Evolutionary conservation across 2,113 vertebrate species (phyloP), one percentile per base, ranked within the genome.

Genomic region (Sebastes fasciatus): DNA sequence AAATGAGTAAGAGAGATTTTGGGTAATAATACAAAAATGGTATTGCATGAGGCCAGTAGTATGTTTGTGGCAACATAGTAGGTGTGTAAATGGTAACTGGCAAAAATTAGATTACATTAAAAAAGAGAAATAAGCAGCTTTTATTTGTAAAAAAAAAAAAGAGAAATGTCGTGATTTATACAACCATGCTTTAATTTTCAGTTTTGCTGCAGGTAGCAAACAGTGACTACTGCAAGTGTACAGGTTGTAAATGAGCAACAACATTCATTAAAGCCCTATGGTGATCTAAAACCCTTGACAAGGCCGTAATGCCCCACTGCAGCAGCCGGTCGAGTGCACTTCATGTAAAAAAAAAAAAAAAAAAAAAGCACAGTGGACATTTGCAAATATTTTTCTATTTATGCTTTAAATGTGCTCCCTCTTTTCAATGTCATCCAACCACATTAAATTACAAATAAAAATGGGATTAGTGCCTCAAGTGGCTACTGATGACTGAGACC

Each of bases 381-480:
- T 68, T 10, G 14, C 23, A 58, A 49, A 63, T 63, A 49, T 57
- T 61, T 64, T 51, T 60, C 1, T 40, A 2, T 42, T 60, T 65
- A 52, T 57, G 26, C 51, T 66, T 79, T 70, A 21, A 70, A 68
- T 54, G 51, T 67, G 72, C 17, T 78, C 48, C 26, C n/a, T 23
- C 14, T 69, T 66, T 72, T 64, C 48, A 42, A 9, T 60, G 43
- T 52, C 69, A 4, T 3, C 9, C 58, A 57, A 6, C 23, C 52
- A 2, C 45, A 54, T 70, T 58, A 40, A 77, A 84, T 73, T 26
- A 26, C 46, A 75, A 79, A 82, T 64, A 75, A 83, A 76, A 79
- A 81, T 71, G 48, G 16, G 2, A 80, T 80, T 65, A 75, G 21
- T 52, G 66, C 48, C n/a, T 66, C 17, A 10, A 83, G 76, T 81